These are phyloP conservation scores for Catamblyrhynchus diadema DNA, from an alignment of 2,797 vertebrate species.

Conservation along the genomic window DNA sequence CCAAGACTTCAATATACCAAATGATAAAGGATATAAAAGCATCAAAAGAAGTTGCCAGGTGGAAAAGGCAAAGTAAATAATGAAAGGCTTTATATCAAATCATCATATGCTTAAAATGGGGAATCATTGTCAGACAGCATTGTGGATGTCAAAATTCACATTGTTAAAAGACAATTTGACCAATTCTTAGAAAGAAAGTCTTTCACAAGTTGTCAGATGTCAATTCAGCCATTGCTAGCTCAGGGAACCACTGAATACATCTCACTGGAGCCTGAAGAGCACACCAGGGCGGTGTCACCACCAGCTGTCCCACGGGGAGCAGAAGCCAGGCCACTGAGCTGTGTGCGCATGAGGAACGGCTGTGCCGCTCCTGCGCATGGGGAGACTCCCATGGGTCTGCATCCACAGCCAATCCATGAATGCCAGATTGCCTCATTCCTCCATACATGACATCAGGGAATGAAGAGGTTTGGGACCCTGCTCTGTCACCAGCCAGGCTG, in stretches of 20 bases:
- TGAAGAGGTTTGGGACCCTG: not conserved
- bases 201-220: not conserved
- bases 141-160: not conserved
- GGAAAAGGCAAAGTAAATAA: not conserved
- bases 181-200: not conserved
- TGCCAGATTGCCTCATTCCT: not conserved
- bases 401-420: not conserved
- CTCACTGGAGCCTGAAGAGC: not conserved
- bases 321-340: not conserved
- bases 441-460: not conserved
- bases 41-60: not conserved
- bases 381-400: not conserved
- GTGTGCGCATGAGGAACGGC: fast-evolving
- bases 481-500: not conserved
- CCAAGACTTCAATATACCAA: not conserved
- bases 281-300: not conserved
- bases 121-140: not conserved
- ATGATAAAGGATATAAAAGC: not conserved
- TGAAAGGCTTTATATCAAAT: not conserved
- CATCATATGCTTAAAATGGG: not conserved
- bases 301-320: fast-evolving
- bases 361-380: fast-evolving
- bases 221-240: not conserved
- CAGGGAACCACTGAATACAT: not conserved
- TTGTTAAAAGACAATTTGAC: not conserved